phyloP scores from a whole-genome alignment of 1,140 invertebrate species.

The Idris sp. region DNA sequence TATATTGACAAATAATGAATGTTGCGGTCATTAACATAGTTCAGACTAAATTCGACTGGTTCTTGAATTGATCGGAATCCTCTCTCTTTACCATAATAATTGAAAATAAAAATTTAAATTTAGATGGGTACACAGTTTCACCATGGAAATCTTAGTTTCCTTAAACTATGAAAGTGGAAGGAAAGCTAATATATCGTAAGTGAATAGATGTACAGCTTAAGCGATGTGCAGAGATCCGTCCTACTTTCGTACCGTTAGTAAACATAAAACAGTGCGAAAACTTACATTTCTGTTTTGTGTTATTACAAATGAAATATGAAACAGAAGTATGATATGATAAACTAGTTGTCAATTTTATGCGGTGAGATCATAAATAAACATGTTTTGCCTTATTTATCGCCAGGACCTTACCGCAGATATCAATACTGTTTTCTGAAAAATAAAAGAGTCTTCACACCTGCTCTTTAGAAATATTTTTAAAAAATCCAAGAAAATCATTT shows the following conservation, averaged over 20 bases:
- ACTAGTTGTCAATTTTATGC: too few species aligned
- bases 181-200: constrained; percentile 56
- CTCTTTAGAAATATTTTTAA: too few species aligned
- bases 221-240: constrained; percentile 43
- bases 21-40: too few species aligned
- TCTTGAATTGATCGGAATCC: too few species aligned
- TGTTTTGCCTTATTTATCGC: too few species aligned
- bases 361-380: too few species aligned
- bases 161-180: constrained; percentile 53
- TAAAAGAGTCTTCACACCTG: too few species aligned
- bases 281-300: constrained; percentile 32
- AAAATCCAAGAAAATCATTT: too few species aligned
- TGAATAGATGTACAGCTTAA: constrained; percentile 43
- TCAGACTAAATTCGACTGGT: too few species aligned
- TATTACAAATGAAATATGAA: constrained; percentile 22
- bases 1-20: too few species aligned
- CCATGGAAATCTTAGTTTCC: constrained; percentile 44
- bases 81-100: constrained; percentile 26
- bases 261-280: constrained; percentile 53
- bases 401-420: too few species aligned
- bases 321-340: constrained; percentile 21
- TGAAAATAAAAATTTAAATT: constrained; percentile 45
- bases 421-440: too few species aligned
- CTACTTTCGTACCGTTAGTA: constrained; percentile 49
- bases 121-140: constrained; percentile 27